phyloP scores from a whole-genome alignment of 2,797 vertebrate species.

The Enteromius radiatus region DNA sequence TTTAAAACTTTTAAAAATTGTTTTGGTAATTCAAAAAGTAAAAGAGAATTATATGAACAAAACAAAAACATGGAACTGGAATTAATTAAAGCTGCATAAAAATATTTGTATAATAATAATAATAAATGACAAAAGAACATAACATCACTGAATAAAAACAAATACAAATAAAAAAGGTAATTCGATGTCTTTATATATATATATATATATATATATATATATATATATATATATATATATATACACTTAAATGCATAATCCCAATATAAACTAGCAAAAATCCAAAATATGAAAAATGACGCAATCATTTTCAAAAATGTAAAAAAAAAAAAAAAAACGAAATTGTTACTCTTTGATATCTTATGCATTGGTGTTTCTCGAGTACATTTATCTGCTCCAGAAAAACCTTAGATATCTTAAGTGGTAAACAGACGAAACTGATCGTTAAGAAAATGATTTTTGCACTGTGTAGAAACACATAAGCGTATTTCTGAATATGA shows the following conservation, averaged over 20 bases:
- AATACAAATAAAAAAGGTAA: neutral
- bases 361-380: neutral
- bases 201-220: neutral
- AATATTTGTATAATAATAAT: neutral
- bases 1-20: neutral
- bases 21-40: neutral
- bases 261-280: neutral
- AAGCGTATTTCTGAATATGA: neutral
- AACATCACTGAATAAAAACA: neutral
- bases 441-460: neutral
- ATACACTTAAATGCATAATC: neutral
- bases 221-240: neutral
- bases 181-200: neutral
- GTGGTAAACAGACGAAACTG: neutral
- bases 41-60: neutral
- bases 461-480: neutral
- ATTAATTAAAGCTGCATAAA: neutral
- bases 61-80: no score
- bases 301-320: no score
- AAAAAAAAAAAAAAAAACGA: no score
- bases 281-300: neutral
- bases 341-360: neutral
- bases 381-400: neutral
- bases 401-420: neutral
- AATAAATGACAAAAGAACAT: neutral